Base-by-base conservation (phyloP, 2,113 vertebrate genomes). In the Siphamia tubifer region DNA sequence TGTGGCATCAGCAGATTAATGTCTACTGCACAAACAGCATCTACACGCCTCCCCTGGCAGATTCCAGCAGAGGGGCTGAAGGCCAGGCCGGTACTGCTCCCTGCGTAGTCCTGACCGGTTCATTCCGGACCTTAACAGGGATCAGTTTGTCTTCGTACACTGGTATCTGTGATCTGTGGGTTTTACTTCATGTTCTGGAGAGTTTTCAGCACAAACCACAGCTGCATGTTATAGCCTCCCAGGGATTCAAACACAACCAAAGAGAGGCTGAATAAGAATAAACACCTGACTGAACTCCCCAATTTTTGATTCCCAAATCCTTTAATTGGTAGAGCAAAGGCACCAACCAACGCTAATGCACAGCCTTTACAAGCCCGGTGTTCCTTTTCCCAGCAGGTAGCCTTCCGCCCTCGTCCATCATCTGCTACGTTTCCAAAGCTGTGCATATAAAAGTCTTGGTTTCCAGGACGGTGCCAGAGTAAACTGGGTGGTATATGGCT, bases 401-500 rank as follows among this genome's bases (percentile, higher is more conserved):
- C 77, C 82, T 84, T 83, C 68, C 43, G 34, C 64, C 77, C 77
- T 87, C 78, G 70, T 89, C 86, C 71, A 85, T 85, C 80, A 81
- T 82, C 45, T 64, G 56, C 76, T 69, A 27, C 8, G 16, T 82
- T 81, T 82, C 77, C 55, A 73, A 58, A 77, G 74, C 74, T 71
- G 58, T 73, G 76, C 82, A 73, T 87, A 89, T 89, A 87, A 89
- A 91, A 87, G 83, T 73, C 60, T 64, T 74, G 88, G 89, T 87
- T 79, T 87, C 16, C 71, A 74, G 75, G 8, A 13, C 2, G 4
- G 49, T 88, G 90, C 89, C 90, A 91, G 90, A 89, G 87, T 90
- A 92, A 92, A 92, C 89, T 82, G 84, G 87, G 80, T 81, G 78
- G 85, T 87, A 88, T 87, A 91, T 53, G 89, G 73, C n/a, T n/a